Conservation (phyloP, 2,888 invertebrate genomes). For the Ophioninae sp. region DNA sequence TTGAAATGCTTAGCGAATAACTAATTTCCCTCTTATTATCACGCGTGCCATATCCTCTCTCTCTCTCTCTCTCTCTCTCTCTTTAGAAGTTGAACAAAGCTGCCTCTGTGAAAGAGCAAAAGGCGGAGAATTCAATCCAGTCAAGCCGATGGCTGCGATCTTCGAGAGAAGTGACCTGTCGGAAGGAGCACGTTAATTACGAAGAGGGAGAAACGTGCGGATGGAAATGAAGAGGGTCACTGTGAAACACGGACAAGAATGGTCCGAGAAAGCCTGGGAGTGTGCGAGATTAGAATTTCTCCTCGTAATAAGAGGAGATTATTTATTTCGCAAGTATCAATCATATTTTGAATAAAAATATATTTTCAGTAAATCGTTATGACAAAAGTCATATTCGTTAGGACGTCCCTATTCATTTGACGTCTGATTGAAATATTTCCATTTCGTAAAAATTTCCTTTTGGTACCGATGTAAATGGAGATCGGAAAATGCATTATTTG, state of each 20-base stretch:
- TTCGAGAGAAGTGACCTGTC: not conserved
- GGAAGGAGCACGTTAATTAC: conserved; percentile 10
- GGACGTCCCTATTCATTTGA: too few relatives aligned
- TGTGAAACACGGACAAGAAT: not conserved
- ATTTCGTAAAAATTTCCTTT: too few relatives aligned
- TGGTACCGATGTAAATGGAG: too few relatives aligned
- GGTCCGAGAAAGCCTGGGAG: not conserved
- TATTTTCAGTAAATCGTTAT: too few relatives aligned
- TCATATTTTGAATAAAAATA: too few relatives aligned
- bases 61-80: too few relatives aligned
- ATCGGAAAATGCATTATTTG: too few relatives aligned
- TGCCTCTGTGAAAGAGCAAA: not conserved
- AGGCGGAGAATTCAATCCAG: conserved; percentile 1
- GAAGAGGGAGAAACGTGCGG: conserved; percentile 24
- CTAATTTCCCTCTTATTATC: not conserved
- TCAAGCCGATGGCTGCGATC: conserved; percentile 18
- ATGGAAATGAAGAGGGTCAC: conserved; percentile 7
- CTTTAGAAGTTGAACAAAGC: conserved; percentile 4
- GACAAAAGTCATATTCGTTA: too few relatives aligned
- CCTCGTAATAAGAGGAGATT: too few relatives aligned
- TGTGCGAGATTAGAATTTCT: too few relatives aligned
- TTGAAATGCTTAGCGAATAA: not conserved
- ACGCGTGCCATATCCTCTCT: not conserved
- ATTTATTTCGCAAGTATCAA: too few relatives aligned
- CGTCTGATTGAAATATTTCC: too few relatives aligned